Conservation (phyloP, 2,113 vertebrate genomes). For the Cynocephalus volans region DNA sequence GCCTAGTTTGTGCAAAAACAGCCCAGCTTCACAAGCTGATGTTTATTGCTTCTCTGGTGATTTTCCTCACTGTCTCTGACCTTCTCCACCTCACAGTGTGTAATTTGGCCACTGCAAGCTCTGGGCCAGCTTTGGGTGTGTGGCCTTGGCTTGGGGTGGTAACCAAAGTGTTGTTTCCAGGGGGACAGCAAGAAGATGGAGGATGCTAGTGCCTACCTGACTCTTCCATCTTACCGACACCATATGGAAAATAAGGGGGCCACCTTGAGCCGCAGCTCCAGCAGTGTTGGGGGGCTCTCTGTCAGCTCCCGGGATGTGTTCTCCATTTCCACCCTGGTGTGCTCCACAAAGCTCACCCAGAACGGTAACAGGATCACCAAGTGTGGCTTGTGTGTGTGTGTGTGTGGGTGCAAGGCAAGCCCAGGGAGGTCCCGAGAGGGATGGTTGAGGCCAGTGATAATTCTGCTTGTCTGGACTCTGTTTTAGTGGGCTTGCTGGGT, state of each 20-base stretch:
- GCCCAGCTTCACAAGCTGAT: neutral
- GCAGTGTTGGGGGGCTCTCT: slow-evolving; percentile 92
- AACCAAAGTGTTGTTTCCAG: slow-evolving; percentile 87
- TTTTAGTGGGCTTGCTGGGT: slow-evolving; percentile 95
- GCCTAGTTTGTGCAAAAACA: neutral
- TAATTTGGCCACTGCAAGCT: neutral
- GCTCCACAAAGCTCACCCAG: slow-evolving; percentile 99
- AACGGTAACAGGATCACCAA: slow-evolving; percentile 91
- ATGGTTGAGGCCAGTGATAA: neutral
- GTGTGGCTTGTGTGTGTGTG: neutral
- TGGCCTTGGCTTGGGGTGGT: neutral
- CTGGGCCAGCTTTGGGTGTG: neutral
- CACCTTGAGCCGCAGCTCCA: slow-evolving; percentile 91
- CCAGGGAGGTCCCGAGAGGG: rapidly evolving
- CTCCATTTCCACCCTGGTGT: slow-evolving; percentile 96
- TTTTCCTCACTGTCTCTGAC: neutral
- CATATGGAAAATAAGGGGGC: slow-evolving; percentile 91
- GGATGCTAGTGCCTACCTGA: slow-evolving; percentile 94
- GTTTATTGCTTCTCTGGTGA: neutral
- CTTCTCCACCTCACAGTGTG: too few species aligned
- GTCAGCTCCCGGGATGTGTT: slow-evolving; percentile 96
- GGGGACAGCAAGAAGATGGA: slow-evolving; percentile 99
- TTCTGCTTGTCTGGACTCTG: neutral
- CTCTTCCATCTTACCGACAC: slow-evolving; percentile 92
- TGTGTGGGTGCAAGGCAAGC: neutral